These are phyloP conservation scores for Cirrhinus molitorella DNA, from an alignment of 2,797 vertebrate genomes.

Conservation along the genomic window DNA sequence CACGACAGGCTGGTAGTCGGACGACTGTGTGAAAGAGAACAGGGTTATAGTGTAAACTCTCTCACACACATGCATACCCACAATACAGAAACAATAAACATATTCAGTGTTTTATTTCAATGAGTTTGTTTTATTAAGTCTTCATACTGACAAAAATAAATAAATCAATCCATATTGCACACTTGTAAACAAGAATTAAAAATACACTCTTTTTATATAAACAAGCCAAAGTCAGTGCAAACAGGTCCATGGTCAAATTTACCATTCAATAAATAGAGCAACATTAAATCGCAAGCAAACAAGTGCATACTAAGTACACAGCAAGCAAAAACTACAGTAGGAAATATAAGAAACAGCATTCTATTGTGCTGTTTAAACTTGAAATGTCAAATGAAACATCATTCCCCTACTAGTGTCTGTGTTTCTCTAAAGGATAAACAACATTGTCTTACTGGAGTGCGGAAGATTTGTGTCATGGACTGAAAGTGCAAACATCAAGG, in stretches of 20 bases:
- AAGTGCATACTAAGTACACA: slow-evolving; percentile 66
- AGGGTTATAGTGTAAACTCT: slow-evolving; percentile 26
- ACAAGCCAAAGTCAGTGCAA: slow-evolving; percentile 81
- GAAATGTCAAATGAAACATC: slow-evolving; percentile 33
- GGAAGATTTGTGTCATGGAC: slow-evolving; percentile 15
- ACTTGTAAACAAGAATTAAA: slow-evolving; percentile 72
- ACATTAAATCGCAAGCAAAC: slow-evolving; percentile 71
- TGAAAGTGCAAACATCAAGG: slow-evolving; percentile 55
- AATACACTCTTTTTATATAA: slow-evolving; percentile 77
- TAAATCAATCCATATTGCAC: slow-evolving; percentile 69
- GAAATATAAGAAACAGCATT: slow-evolving; percentile 17
- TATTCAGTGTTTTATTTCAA: slow-evolving; percentile 46
- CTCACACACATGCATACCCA: slow-evolving; percentile 15
- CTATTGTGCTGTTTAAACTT: slow-evolving; percentile 14
- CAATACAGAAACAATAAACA: neutral
- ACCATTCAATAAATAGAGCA: slow-evolving; percentile 63
- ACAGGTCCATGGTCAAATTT: slow-evolving; percentile 57
- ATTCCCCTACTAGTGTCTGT: slow-evolving; percentile 40
- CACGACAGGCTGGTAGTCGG: slow-evolving; percentile 74
- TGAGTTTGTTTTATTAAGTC: slow-evolving; percentile 72
- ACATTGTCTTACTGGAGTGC: slow-evolving; percentile 24
- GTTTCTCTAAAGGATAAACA: slow-evolving; percentile 27
- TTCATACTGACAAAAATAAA: slow-evolving; percentile 73
- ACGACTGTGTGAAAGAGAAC: slow-evolving; percentile 66
- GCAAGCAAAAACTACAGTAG: slow-evolving; percentile 65